Conservation (phyloP, 2,797 vertebrate species). For the Melanotaenia nigrans region DNA sequence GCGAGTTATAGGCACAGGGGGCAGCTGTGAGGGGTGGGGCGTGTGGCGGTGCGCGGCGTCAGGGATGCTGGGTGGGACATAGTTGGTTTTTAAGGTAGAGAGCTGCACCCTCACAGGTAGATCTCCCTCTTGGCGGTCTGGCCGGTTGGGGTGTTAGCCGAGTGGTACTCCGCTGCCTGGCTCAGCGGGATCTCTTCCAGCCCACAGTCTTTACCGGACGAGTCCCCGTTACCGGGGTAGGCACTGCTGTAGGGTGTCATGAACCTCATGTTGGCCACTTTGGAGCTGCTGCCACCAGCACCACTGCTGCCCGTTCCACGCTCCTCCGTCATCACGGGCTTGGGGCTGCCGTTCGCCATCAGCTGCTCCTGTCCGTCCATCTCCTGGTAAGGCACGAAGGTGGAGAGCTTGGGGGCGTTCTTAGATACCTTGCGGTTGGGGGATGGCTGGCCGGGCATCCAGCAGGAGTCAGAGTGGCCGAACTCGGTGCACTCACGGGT, state of each 20-base stretch:
- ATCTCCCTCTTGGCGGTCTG: conserved; percentile 98
- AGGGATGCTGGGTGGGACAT: conserved; percentile 3
- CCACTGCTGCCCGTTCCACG: conserved; percentile 70
- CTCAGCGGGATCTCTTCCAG: conserved; percentile 97
- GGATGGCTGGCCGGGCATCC: conserved; percentile 98
- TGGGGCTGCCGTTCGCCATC: conserved; percentile 92
- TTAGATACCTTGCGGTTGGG: conserved; percentile 91
- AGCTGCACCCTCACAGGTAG: conserved; percentile 90
- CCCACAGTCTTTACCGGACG: conserved; percentile 92
- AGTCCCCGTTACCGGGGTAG: conserved; percentile 92
- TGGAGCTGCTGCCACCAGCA: conserved; percentile 84
- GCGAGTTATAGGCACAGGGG: conserved; percentile 90
- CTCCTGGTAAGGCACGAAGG: conserved; percentile 99
- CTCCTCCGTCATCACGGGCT: conserved; percentile 88
- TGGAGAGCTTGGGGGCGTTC: conserved; percentile 94
- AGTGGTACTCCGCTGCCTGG: conserved; percentile 94
- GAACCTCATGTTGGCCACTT: conserved; percentile 96
- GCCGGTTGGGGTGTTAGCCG: conserved; percentile 89
- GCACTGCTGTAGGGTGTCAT: conserved; percentile 97
- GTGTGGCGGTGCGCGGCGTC: conserved; percentile 44
- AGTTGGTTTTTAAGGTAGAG: conserved; percentile 32
- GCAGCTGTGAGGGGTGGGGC: conserved; percentile 50
- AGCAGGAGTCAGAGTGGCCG: conserved; percentile 97
- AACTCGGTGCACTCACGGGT: conserved; percentile 97
- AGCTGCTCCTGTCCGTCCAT: conserved; percentile 93